A percentile compares a stretch with the other conserved stretches of the same genome.
These are phyloP conservation scores for Cataglyphis albicans DNA, from an alignment of 2,888 invertebrate genomes.

Conservation along the genomic window DNA sequence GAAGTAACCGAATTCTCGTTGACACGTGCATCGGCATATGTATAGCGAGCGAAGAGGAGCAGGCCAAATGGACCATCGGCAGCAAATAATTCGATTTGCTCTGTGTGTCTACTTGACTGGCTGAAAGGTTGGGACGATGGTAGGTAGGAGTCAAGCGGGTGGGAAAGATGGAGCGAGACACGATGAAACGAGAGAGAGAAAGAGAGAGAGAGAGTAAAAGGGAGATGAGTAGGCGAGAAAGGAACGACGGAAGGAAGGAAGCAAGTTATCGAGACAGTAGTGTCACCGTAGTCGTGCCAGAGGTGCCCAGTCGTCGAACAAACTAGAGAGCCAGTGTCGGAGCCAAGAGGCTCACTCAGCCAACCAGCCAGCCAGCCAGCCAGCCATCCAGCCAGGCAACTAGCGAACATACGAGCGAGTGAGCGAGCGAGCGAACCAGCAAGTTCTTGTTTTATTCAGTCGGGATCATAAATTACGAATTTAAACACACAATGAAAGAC, in stretches of 20 bases:
- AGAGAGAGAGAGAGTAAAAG: slow-evolving; percentile 12
- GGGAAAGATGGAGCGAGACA: slow-evolving; percentile 17
- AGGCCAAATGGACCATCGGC: slow-evolving; percentile 72
- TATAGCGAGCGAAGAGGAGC: slow-evolving; percentile 59
- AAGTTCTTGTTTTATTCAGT: slow-evolving; percentile 86
- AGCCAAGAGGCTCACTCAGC: slow-evolving; percentile 69
- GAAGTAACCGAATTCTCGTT: slow-evolving; percentile 75
- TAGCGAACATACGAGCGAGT: slow-evolving; percentile 45
- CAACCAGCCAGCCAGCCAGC: slow-evolving; percentile 45
- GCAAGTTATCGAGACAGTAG: slow-evolving; percentile 77
- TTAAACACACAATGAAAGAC: slow-evolving; percentile 87
- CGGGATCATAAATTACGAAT: slow-evolving; percentile 86
- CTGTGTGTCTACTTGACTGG: slow-evolving; percentile 66
- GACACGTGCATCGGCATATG: slow-evolving; percentile 75
- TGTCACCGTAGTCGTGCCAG: slow-evolving; percentile 73
- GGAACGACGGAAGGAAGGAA: slow-evolving; percentile 63
- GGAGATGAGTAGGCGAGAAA: slow-evolving; percentile 38
- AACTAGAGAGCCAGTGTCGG: slow-evolving; percentile 72
- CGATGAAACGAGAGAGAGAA: slow-evolving; percentile 1
- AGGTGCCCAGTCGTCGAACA: slow-evolving; percentile 75
- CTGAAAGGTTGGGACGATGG: slow-evolving; percentile 51
- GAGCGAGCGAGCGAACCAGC: slow-evolving; percentile 60
- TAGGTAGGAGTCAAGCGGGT: slow-evolving; percentile 21
- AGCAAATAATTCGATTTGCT: slow-evolving; percentile 75
- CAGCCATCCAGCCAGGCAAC: slow-evolving; percentile 64